Percentiles rank a stretch among this genome's conserved stretches.
Evolutionary conservation across 2,113 vertebrate genomes (phyloP).

Genomic region (Sinocyclocheilus rhinocerous): DNA sequence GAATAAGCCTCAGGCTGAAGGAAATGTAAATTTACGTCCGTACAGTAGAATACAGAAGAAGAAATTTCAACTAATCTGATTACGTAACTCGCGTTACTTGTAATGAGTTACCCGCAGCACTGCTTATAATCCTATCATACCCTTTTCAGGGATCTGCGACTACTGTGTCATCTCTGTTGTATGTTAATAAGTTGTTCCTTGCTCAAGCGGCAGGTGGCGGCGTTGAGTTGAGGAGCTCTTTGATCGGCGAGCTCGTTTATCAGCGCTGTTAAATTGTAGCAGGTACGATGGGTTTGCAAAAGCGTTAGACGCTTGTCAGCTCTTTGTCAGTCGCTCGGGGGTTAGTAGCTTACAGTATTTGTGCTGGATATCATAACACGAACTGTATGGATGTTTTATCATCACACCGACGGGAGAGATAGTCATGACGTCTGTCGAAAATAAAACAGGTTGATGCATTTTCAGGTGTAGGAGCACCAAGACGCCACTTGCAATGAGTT

Average conservation of each 20-base stretch:
- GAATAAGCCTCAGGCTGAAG: too few species aligned
- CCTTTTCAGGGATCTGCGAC: not conserved
- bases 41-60: too few species aligned
- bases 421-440: conserved; percentile 35
- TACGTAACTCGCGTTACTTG: too few species aligned
- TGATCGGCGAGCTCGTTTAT: not conserved
- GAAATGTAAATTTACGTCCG: too few species aligned
- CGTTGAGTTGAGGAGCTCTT: not conserved
- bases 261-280: conserved; percentile 49
- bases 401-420: not conserved
- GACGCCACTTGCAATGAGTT: conserved; percentile 26
- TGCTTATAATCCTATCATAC: not conserved
- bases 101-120: too few species aligned
- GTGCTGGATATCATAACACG: not conserved
- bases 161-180: not conserved
- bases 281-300: conserved; percentile 45
- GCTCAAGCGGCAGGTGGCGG: conserved; percentile 28
- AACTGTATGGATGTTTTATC: not conserved
- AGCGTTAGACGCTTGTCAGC: conserved; percentile 37
- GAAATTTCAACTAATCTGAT: too few species aligned
- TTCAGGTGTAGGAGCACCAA: conserved; percentile 2
- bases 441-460: conserved; percentile 28
- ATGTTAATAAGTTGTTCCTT: not conserved
- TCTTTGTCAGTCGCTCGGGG: not conserved
- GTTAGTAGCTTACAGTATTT: not conserved